Conservation (phyloP, 2,113 vertebrate genomes). For the Eulacestoma nigropectus region DNA sequence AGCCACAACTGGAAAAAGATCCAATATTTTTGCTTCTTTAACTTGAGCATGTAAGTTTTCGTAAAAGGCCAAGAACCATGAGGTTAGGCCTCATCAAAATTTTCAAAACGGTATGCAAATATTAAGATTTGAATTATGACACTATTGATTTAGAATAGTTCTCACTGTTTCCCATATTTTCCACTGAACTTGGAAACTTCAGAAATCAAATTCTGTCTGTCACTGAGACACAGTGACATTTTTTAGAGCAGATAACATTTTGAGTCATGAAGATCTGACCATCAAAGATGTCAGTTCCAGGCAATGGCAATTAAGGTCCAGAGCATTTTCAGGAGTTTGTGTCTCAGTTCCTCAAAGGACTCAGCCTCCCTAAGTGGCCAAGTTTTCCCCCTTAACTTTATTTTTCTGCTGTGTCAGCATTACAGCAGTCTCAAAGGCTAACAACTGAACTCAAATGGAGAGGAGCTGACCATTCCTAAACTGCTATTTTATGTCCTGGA, state of each 20-base stretch:
- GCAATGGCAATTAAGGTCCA: neutral
- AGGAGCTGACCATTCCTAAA: neutral
- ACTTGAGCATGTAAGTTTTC: neutral
- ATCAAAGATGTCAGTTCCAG: neutral
- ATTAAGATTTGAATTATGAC: neutral
- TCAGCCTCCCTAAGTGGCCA: neutral
- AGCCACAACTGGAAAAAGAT: neutral
- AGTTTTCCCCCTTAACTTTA: neutral
- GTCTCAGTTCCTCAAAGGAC: neutral
- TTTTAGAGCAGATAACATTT: neutral
- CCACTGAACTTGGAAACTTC: neutral
- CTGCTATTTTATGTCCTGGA: neutral
- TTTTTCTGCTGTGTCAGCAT: neutral
- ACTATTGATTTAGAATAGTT: neutral
- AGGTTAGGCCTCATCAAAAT: neutral
- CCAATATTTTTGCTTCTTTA: neutral
- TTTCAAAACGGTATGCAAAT: neutral
- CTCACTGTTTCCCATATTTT: neutral
- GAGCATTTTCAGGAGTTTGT: neutral
- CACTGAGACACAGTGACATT: neutral
- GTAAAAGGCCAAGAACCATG: neutral
- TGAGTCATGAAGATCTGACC: neutral
- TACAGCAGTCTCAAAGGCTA: neutral
- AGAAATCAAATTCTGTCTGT: neutral
- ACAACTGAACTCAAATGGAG: neutral